A percentile compares a stretch with the other conserved stretches of the same genome.
Conservation (phyloP, 2,888 invertebrate genomes). For the Cantharis flavilabris region DNA sequence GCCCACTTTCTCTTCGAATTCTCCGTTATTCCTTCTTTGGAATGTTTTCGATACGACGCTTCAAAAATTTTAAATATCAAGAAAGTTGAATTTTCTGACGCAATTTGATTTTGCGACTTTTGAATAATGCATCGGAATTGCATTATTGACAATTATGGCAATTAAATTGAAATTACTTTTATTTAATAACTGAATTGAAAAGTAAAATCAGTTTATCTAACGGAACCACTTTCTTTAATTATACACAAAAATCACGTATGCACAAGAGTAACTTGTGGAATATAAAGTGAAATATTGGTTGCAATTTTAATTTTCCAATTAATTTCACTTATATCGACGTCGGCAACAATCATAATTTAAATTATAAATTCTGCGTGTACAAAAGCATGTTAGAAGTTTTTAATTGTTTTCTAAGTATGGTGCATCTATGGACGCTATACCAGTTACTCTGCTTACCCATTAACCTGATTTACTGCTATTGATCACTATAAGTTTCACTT, state of each 20-base stretch:
- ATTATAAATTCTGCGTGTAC: slow-evolving; percentile 27
- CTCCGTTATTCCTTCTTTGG: slow-evolving; percentile 11
- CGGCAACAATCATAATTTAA: background rate
- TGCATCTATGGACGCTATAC: slow-evolving; percentile 35
- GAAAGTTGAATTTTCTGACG: background rate
- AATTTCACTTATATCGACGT: slow-evolving; percentile 31
- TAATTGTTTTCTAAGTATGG: slow-evolving; percentile 47
- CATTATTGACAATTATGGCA: background rate
- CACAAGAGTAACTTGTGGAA: background rate
- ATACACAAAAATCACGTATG: slow-evolving; percentile 2
- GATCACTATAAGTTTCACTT: slow-evolving; percentile 34
- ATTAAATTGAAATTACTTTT: background rate
- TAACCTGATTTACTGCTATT: slow-evolving; percentile 42
- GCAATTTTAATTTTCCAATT: slow-evolving; percentile 21
- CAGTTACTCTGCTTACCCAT: slow-evolving; percentile 46
- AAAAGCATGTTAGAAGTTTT: slow-evolving; percentile 37
- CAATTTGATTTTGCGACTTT: background rate
- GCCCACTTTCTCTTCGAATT: slow-evolving; percentile 20
- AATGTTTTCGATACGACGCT: slow-evolving; percentile 5
- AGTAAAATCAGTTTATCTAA: background rate
- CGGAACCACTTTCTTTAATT: background rate
- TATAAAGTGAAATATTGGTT: slow-evolving; percentile 1
- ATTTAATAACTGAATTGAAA: background rate
- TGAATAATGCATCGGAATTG: background rate
- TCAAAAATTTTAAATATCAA: background rate